These are phyloP conservation scores for Elaeidobius kamerunicus DNA, from an alignment of 2,888 invertebrate genomes.

Conservation along the genomic window DNA sequence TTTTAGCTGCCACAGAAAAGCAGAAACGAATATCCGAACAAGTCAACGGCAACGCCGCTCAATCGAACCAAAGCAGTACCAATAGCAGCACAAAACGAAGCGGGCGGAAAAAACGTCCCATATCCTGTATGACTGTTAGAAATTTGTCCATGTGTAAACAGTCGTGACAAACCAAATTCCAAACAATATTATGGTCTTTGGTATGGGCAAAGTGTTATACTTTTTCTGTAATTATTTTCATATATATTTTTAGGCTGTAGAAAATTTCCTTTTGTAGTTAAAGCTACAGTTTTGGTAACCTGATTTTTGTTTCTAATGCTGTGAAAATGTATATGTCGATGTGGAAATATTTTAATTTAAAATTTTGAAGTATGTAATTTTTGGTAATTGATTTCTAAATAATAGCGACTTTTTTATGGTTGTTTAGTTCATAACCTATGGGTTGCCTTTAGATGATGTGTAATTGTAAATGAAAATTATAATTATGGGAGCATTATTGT, in stretches of 20 bases:
- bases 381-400: too few relatives aligned
- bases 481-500: too few relatives aligned
- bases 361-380: too few relatives aligned
- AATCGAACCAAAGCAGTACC: conserved; percentile 48
- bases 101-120: conserved; percentile 55
- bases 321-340: too few relatives aligned
- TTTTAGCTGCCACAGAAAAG: conserved; percentile 28
- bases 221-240: not conserved
- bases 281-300: too few relatives aligned
- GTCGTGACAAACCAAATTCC: conserved; percentile 52
- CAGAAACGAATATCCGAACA: conserved; percentile 34
- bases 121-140: conserved; percentile 58
- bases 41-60: conserved; percentile 45
- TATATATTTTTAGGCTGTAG: not conserved
- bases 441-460: too few relatives aligned
- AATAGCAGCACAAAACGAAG: conserved; percentile 50
- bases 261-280: not conserved
- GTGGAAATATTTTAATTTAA: too few relatives aligned
- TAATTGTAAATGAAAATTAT: too few relatives aligned
- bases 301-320: too few relatives aligned
- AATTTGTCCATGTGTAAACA: conserved; percentile 61
- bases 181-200: not conserved
- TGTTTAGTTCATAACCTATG: too few relatives aligned
- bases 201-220: not conserved
- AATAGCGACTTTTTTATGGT: too few relatives aligned